Evolutionary conservation across 2,888 invertebrate species (phyloP).

Genomic region (Brenthis ino): DNA sequence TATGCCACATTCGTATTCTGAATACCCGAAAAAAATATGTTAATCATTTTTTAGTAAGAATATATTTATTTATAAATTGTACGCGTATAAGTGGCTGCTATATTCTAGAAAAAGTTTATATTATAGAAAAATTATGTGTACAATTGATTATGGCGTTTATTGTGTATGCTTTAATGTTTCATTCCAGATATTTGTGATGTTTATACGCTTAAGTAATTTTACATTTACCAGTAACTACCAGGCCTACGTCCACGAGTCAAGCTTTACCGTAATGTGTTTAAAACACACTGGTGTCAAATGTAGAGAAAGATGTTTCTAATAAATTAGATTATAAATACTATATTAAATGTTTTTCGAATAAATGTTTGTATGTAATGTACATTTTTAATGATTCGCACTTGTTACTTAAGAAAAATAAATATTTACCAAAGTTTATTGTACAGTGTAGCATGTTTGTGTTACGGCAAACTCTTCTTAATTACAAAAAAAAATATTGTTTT

Average conservation of each 20-base stretch:
- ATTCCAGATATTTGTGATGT: conserved; percentile 57
- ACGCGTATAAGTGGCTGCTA: conserved; percentile 11
- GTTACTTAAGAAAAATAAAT: conserved; percentile 42
- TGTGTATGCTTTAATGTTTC: conserved; percentile 27
- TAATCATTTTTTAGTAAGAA: neutral
- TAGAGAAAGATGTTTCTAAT: conserved; percentile 45
- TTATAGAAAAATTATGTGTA: neutral
- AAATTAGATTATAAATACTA: conserved; percentile 36
- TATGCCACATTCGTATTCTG: neutral
- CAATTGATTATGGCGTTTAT: conserved; percentile 24
- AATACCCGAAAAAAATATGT: neutral
- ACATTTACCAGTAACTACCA: conserved; percentile 32
- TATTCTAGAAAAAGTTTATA: conserved; percentile 3
- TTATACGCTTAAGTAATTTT: conserved; percentile 55
- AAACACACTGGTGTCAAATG: conserved; percentile 51
- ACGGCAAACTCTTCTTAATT: neutral
- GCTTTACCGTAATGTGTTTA: conserved; percentile 48
- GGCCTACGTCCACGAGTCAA: conserved; percentile 51
- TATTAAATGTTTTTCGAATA: conserved; percentile 44
- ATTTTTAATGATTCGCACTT: conserved; percentile 52
- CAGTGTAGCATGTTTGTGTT: conserved; percentile 1
- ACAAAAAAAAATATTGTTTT: neutral
- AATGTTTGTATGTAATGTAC: conserved; percentile 51
- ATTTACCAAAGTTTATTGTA: conserved; percentile 22
- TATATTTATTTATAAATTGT: conserved; percentile 7